Conservation (phyloP, 1,140 invertebrate genomes). For the Drosophila busckii region DNA sequence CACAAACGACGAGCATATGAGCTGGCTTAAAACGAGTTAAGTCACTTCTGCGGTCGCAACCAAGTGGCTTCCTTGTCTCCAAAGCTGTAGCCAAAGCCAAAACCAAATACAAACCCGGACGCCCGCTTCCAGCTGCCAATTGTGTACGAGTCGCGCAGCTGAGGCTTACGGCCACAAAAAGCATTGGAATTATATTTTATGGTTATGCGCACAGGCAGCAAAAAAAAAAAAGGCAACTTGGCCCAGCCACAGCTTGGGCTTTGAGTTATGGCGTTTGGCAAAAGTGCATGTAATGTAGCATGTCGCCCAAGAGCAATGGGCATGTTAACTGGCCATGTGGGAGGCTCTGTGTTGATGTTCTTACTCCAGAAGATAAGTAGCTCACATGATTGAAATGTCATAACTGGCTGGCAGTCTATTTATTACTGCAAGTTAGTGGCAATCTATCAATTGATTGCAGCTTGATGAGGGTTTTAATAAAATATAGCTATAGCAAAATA, state of each 20-base stretch:
- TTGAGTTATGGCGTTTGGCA: constrained; percentile 57
- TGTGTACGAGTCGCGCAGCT: neutral
- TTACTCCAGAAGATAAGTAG: too few relatives aligned
- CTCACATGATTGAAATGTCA: too few relatives aligned
- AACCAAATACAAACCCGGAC: constrained; percentile 11
- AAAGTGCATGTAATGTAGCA: constrained; percentile 54
- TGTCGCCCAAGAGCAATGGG: constrained; percentile 15
- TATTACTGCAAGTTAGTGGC: too few relatives aligned
- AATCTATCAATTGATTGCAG: too few relatives aligned
- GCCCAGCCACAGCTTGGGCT: too few relatives aligned
- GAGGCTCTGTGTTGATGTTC: constrained; percentile 38
- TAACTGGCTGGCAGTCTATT: too few relatives aligned
- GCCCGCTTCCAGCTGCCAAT: constrained; percentile 24
- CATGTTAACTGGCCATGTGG: constrained; percentile 24
- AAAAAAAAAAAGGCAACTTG: constrained; percentile 21
- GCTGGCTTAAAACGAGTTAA: constrained; percentile 73
- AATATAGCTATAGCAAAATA: too few relatives aligned
- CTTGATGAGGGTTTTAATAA: too few relatives aligned
- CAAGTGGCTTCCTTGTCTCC: constrained; percentile 56
- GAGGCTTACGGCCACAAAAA: too few relatives aligned
- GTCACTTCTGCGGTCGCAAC: constrained; percentile 69
- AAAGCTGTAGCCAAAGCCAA: constrained; percentile 16
- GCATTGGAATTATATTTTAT: constrained; percentile 26
- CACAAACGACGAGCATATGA: constrained; percentile 23
- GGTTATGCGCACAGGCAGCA: constrained; percentile 26